Conservation (phyloP, 2,888 invertebrate species). For the Hoplodrina ambigua region DNA sequence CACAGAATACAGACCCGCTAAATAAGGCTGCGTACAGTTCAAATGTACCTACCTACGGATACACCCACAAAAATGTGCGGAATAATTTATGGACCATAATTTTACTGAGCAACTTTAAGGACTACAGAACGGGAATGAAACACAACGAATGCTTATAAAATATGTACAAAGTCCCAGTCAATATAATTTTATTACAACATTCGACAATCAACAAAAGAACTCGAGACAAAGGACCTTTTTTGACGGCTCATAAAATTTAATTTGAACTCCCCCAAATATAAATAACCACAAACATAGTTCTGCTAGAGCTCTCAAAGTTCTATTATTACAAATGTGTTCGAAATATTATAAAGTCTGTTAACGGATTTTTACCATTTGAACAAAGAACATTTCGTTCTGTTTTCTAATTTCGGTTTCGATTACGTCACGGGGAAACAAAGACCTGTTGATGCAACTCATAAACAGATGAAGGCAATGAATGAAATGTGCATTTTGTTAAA, state of each 20-base stretch:
- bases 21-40: constrained; percentile 25
- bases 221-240: constrained; percentile 71
- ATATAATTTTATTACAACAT: constrained; percentile 64
- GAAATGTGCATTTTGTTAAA: constrained; percentile 70
- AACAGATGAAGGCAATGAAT: constrained; percentile 77
- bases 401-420: constrained; percentile 80
- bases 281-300: constrained; percentile 60
- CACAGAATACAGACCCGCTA: constrained; percentile 18
- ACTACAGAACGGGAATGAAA: constrained; percentile 42
- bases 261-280: constrained; percentile 68
- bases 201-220: constrained; percentile 66
- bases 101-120: constrained; percentile 37
- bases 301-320: constrained; percentile 42
- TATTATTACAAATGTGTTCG: constrained; percentile 63
- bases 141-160: constrained; percentile 52
- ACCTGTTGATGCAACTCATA: constrained; percentile 76
- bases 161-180: constrained; percentile 47
- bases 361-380: constrained; percentile 74
- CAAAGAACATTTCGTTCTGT: constrained; percentile 83
- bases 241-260: constrained; percentile 72
- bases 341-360: constrained; percentile 63
- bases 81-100: constrained; percentile 55
- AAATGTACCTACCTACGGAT: constrained; percentile 8
- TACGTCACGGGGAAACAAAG: constrained; percentile 82
- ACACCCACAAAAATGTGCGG: constrained; percentile 32